Percentiles rank a stretch among this genome's conserved stretches.
Evolutionary conservation across 2,113 vertebrate species (phyloP).

Genomic region (Notothenia rossii): DNA sequence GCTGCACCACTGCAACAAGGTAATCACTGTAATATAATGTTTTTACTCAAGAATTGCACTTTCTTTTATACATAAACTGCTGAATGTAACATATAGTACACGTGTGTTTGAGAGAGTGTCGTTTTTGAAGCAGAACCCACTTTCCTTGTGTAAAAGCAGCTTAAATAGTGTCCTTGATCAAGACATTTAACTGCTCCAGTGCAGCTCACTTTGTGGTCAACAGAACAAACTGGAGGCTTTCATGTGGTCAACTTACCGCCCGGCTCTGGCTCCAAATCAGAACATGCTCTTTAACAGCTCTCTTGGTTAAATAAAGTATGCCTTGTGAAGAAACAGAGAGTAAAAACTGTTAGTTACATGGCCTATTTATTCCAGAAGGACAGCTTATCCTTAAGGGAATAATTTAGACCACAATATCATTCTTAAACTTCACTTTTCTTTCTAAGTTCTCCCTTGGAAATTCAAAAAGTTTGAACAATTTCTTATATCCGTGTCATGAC

Average conservation of each 20-base stretch:
- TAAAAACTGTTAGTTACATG: background rate
- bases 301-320: background rate
- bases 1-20: too few relatives aligned
- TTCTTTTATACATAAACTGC: background rate
- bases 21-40: too few relatives aligned
- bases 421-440: background rate
- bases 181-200: constrained; percentile 36
- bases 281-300: background rate
- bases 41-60: background rate
- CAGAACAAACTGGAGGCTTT: constrained; percentile 24
- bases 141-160: constrained; percentile 3
- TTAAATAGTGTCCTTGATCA: background rate
- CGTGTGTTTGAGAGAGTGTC: background rate
- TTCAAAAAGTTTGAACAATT: constrained; percentile 2
- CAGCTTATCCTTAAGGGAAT: background rate
- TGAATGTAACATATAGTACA: background rate
- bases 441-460: background rate
- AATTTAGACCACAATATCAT: background rate
- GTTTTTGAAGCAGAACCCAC: background rate
- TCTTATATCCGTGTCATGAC: constrained; percentile 32
- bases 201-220: constrained; percentile 29
- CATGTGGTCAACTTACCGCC: constrained; percentile 22
- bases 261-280: constrained; percentile 9
- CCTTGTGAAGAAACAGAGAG: background rate
- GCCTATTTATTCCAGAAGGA: background rate